phyloP scores from a whole-genome alignment of 2,113 vertebrate genomes.

The Spheniscus mendiculus region DNA sequence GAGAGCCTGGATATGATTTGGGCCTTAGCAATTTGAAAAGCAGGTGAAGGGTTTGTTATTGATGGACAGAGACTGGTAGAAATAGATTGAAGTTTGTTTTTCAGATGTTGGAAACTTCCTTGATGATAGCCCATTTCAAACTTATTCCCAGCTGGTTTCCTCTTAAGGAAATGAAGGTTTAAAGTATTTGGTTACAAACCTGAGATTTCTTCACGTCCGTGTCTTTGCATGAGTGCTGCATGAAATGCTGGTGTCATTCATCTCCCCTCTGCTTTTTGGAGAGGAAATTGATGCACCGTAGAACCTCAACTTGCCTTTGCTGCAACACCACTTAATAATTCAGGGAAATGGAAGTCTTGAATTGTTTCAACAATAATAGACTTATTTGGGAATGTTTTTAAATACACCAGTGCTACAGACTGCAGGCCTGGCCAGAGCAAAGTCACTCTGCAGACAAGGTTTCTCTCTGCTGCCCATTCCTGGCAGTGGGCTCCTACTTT shows the following conservation, averaged over 20 bases:
- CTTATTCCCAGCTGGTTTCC: constrained; percentile 6
- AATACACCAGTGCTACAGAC: background rate
- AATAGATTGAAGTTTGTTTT: background rate
- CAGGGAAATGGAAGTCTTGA: background rate
- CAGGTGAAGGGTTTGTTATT: background rate
- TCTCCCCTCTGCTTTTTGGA: constrained; percentile 16
- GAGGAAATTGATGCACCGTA: background rate
- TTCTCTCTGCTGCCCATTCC: background rate
- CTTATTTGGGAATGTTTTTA: background rate
- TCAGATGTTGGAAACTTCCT: constrained; percentile 9
- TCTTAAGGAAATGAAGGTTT: constrained; percentile 26
- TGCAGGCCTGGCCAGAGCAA: background rate
- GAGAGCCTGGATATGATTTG: constrained; percentile 7
- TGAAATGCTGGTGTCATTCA: background rate
- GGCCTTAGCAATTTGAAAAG: background rate
- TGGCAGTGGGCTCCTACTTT: background rate
- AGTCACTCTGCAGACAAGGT: background rate
- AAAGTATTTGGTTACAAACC: constrained; percentile 37
- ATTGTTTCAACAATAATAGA: background rate
- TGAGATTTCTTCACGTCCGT: background rate
- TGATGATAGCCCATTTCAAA: background rate
- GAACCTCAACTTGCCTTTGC: background rate
- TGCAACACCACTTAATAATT: background rate
- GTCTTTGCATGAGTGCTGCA: background rate
- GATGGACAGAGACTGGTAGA: background rate